Conservation (phyloP, 37 sponge, comb jelly and placozoan genomes). For the Ephydatia muelleri region DNA sequence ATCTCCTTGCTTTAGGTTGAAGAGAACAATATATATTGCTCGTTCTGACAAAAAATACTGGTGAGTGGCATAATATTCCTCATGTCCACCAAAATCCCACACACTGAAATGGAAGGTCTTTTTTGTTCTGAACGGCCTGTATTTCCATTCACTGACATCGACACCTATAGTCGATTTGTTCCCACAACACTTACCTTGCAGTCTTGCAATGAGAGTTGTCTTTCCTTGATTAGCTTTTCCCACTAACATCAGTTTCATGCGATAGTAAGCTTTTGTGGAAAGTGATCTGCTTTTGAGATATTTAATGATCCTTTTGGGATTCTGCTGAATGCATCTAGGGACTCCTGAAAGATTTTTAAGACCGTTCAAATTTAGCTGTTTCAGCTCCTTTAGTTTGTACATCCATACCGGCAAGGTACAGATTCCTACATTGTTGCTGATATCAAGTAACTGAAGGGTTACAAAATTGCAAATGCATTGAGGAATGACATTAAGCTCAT, state of each 20-base stretch:
- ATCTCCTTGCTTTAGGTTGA: constrained; percentile 73
- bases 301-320: constrained; percentile 58
- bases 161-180: constrained; percentile 96
- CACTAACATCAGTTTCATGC: constrained; percentile 95
- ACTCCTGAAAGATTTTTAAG: constrained; percentile 84
- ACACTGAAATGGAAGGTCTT: constrained; percentile 79
- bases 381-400: constrained; percentile 65
- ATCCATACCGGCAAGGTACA: constrained; percentile 72
- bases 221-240: constrained; percentile 83
- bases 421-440: constrained; percentile 76
- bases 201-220: constrained; percentile 85
- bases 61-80: constrained; percentile 94
- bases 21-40: constrained; percentile 88
- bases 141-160: constrained; percentile 86
- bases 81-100: constrained; percentile 97
- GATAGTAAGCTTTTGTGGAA: constrained; percentile 71
- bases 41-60: constrained; percentile 93
- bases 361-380: constrained; percentile 39
- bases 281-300: constrained; percentile 84
- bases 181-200: constrained; percentile 70
- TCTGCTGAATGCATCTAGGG: constrained; percentile 53
- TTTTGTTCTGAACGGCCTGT: constrained; percentile 39
- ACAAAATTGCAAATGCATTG: constrained; percentile 80
- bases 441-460: constrained; percentile 57
- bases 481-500: constrained; percentile 69